Percentiles rank a stretch among this genome's conserved stretches.
Conservation (phyloP, 2,113 vertebrate genomes). For the Phaetusa simplex region DNA sequence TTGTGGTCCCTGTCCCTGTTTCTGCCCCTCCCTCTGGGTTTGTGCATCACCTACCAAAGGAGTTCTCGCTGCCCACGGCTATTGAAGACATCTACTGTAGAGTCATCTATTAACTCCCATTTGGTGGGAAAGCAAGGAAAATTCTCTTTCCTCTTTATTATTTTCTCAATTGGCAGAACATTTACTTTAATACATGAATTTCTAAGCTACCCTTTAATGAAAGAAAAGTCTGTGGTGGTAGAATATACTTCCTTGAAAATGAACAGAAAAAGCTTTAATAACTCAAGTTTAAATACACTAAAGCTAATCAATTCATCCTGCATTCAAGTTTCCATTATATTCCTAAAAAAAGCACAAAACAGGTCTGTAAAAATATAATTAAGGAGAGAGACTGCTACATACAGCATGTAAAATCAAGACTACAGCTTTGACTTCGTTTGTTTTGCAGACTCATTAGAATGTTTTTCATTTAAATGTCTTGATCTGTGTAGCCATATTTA, state of each 20-base stretch:
- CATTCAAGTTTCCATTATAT: conserved; percentile 67
- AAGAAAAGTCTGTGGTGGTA: neutral
- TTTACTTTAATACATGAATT: neutral
- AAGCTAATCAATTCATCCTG: conserved; percentile 70
- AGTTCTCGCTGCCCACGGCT: neutral
- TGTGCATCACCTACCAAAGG: neutral
- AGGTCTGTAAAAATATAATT: conserved; percentile 65
- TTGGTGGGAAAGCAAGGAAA: neutral
- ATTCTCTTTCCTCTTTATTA: neutral
- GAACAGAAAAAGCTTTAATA: conserved; percentile 44
- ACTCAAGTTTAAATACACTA: conserved; percentile 62
- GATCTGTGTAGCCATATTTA: conserved; percentile 53
- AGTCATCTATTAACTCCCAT: neutral
- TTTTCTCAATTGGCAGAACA: neutral
- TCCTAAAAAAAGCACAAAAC: conserved; percentile 60
- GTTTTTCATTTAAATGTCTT: conserved; percentile 55
- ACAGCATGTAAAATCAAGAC: conserved; percentile 57
- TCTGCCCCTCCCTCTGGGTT: neutral
- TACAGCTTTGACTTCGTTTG: conserved; percentile 56
- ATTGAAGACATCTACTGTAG: neutral
- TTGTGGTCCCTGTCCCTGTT: neutral
- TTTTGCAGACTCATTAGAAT: conserved; percentile 56
- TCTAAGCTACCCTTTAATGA: conserved; percentile 12
- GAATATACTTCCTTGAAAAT: conserved; percentile 5
- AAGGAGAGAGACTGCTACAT: conserved; percentile 27